Conservation (phyloP, 1,140 invertebrate species). For the Brachionus calyciflorus region DNA sequence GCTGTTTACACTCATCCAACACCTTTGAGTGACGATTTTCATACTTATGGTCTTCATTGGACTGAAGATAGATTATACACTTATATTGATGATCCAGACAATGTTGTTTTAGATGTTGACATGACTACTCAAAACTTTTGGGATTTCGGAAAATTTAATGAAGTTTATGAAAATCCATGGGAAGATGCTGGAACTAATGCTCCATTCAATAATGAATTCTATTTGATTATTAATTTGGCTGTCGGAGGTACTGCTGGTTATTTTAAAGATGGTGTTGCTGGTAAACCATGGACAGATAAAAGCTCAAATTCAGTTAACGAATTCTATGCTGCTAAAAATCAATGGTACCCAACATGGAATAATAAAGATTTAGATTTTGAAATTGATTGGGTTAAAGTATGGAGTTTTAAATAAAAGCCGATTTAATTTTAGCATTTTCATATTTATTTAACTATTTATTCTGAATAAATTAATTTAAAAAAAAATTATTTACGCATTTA, state of each 20-base stretch:
- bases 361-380: slow-evolving; percentile 34
- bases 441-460: no score
- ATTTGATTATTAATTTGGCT: slow-evolving; percentile 70
- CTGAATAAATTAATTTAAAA: no score
- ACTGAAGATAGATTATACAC: slow-evolving; percentile 9
- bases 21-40: slow-evolving; percentile 23
- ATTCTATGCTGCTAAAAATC: slow-evolving; percentile 25
- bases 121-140: slow-evolving; percentile 50
- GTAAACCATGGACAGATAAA: slow-evolving; percentile 38
- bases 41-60: slow-evolving; percentile 30
- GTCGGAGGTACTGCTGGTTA: slow-evolving; percentile 70
- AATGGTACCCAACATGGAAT: slow-evolving; percentile 18
- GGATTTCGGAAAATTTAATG: slow-evolving; percentile 50
- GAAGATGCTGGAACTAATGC: slow-evolving; percentile 62
- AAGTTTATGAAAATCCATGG: slow-evolving; percentile 58
- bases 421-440: not conserved
- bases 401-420: not conserved
- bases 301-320: slow-evolving; percentile 28
- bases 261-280: slow-evolving; percentile 66
- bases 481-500: no score
- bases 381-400: slow-evolving; percentile 21
- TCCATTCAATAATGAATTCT: slow-evolving; percentile 75
- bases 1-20: not conserved
- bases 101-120: slow-evolving; percentile 49
- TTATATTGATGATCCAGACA: slow-evolving; percentile 24